Evolutionary conservation across 2,797 vertebrate genomes (phyloP).

Genomic region (Silurus aristotelis): DNA sequence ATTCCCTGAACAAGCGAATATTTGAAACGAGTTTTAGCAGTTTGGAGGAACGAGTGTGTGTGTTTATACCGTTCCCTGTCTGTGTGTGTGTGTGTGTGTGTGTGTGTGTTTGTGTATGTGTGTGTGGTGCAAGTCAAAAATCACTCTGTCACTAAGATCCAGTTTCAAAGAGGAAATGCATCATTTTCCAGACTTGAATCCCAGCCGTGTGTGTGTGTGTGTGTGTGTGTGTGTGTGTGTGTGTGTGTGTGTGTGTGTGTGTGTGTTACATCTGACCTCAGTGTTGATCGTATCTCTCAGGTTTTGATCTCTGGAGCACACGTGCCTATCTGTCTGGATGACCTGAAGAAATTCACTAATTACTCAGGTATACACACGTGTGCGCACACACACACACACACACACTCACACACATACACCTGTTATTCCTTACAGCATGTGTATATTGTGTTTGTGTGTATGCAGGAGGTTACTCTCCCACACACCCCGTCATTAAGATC

Average conservation of each 20-base stretch:
- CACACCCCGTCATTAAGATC: constrained; percentile 90
- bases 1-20: too few relatives aligned
- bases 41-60: too few relatives aligned
- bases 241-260: not conserved
- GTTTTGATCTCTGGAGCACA: constrained; percentile 96
- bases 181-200: not conserved
- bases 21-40: too few relatives aligned
- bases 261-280: not conserved
- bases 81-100: too few relatives aligned
- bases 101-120: too few relatives aligned
- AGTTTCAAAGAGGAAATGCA: not conserved
- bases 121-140: too few relatives aligned
- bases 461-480: constrained; percentile 91
- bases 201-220: not conserved
- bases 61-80: too few relatives aligned
- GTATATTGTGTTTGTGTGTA: not conserved
- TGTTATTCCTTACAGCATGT: not conserved
- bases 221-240: not conserved
- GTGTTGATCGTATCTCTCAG: constrained; percentile 61
- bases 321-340: constrained; percentile 93
- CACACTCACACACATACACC: not conserved
- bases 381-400: not conserved
- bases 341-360: constrained; percentile 96
- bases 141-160: not conserved
- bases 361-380: constrained; percentile 84